Base-by-base conservation (phyloP, 1,140 invertebrate genomes). In the Mya arenaria region DNA sequence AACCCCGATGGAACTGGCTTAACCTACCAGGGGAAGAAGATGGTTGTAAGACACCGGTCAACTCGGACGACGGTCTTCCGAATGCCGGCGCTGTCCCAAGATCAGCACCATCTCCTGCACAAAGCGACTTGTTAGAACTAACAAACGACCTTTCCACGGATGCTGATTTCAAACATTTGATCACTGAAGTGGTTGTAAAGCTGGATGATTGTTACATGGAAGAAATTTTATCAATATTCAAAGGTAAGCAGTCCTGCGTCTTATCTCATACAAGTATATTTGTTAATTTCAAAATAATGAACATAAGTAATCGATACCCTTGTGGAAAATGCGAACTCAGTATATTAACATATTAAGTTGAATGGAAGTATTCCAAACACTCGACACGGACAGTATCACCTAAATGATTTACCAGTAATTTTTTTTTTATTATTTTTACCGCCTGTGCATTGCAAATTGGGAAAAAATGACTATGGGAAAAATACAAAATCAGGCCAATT, bases 141-240 rank as follows among this genome's bases (percentile, higher is more conserved):
- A 63, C 60, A 63, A 32, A 63, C 32, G 60, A 63, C 30, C 25
- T 63, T 17, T 34, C 39, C 2, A 62, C 8, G n/a, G 72, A 75
- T 48, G 3, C 3, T 44, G 72, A 75, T 63, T 75, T 75, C 36
- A 4, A 34, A 1, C 60, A 30, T 32, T 17, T 75, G 36, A 44
- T 75, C 5, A 25, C 32, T 41, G 58, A 63, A 75, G 39, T 75
- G 6, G 37, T 63, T 1, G 10, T 37, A 5, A 28, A 75, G 1
- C 41, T 75, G 34, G 32, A 62, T n/a, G 55, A 63, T 10, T 75
- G 58, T 44, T 52, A 75, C 23, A 13, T 75, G 5, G 72, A 75
- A 30, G 72, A 75, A 60, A 75, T 75, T 5, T 19, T 75, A 1
- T 37, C 36, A 25, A 44, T 75, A 30, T 75, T 75, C 44, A 5